A percentile compares a stretch with the other conserved stretches of the same genome.
Conservation (phyloP, 2,888 invertebrate species). For the Pyrochroa serraticornis region DNA sequence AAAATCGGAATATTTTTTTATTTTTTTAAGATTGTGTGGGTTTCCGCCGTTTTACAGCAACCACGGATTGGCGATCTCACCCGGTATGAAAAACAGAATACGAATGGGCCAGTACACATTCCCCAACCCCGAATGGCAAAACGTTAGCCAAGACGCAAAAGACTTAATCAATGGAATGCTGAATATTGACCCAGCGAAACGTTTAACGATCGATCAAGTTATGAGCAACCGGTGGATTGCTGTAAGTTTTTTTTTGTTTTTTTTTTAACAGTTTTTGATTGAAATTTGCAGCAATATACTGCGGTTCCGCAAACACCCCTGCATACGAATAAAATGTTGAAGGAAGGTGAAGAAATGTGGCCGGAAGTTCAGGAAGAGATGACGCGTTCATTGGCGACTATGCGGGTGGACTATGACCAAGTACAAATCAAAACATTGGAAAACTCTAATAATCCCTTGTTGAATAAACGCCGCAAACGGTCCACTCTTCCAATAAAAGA, state of each 20-base stretch:
- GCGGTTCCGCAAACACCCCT: constrained; percentile 95
- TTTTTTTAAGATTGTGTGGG: constrained; percentile 76
- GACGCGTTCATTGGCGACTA: constrained; percentile 95
- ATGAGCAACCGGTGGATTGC: constrained; percentile 88
- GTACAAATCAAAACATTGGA: constrained; percentile 92
- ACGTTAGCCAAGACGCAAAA: constrained; percentile 93
- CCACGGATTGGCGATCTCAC: constrained; percentile 96
- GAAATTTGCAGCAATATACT: constrained; percentile 63
- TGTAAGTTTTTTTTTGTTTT: constrained; percentile 60
- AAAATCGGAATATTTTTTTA: constrained; percentile 5
- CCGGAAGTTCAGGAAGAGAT: constrained; percentile 98
- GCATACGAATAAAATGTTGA: constrained; percentile 85
- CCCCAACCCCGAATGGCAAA: constrained; percentile 94
- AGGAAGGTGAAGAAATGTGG: constrained; percentile 93
- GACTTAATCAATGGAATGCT: constrained; percentile 94
- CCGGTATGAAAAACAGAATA: constrained; percentile 98
- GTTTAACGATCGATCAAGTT: constrained; percentile 90
- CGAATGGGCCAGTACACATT: constrained; percentile 97
- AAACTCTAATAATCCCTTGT: constrained; percentile 88
- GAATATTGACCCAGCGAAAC: constrained; percentile 89
- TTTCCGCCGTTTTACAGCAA: constrained; percentile 99
- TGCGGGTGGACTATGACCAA: constrained; percentile 98
- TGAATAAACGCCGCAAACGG: constrained; percentile 79
- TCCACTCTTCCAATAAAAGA: too few relatives aligned
- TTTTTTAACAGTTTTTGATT: constrained; percentile 6